Conservation (phyloP, 2,888 invertebrate species). For the Lydus trimaculatus region DNA sequence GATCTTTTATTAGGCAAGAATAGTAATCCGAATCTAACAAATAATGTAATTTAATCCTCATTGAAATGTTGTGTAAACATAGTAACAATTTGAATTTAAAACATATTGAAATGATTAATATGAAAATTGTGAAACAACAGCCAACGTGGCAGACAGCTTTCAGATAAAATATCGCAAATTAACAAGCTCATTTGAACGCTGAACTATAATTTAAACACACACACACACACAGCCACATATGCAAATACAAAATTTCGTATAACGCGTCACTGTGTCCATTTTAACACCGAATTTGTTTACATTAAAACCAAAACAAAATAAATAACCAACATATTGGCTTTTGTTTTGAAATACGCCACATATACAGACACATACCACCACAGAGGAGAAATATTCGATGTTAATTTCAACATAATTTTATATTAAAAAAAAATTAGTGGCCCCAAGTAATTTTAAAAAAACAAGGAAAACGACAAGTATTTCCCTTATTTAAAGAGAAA, state of each 20-base stretch:
- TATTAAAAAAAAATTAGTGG: no score
- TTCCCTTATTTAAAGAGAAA: no score
- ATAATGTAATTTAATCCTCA: not conserved
- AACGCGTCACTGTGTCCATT: not conserved
- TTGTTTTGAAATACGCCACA: not conserved
- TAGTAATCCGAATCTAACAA: not conserved
- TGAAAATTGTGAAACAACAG: not conserved
- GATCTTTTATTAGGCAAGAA: not conserved
- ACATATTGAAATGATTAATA: constrained; percentile 23
- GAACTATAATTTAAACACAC: not conserved
- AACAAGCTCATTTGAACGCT: not conserved
- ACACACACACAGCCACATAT: not conserved
- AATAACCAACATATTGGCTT: not conserved
- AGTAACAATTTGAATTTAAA: not conserved
- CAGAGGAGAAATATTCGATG: no score
- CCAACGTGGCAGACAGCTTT: not conserved
- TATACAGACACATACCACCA: not conserved
- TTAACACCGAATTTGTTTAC: not conserved
- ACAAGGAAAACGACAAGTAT: no score
- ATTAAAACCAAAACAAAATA: not conserved
- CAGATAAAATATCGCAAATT: not conserved
- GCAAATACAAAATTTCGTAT: not conserved
- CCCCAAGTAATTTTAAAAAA: no score
- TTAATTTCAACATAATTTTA: no score
- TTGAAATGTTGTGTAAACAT: not conserved